Evolutionary conservation across 1,140 invertebrate genomes (phyloP).

Genomic region (Drosophila auraria): DNA sequence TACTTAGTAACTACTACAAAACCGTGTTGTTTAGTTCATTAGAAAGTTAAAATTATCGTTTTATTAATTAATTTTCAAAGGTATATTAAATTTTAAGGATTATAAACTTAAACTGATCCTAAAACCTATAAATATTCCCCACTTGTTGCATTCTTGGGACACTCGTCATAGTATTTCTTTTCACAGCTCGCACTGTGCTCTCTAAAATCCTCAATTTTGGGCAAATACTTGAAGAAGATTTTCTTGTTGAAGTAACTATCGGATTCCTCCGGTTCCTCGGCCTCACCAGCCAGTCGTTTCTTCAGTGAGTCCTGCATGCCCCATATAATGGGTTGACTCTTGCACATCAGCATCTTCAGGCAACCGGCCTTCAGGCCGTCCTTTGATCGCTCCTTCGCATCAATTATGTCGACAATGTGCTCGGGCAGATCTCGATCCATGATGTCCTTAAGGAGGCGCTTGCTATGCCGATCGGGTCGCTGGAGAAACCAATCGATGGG

Average conservation of each 20-base stretch:
- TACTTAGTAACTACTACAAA: neutral
- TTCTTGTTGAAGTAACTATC: conserved; percentile 76
- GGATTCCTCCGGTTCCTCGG: conserved; percentile 49
- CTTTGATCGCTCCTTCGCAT: conserved; percentile 84
- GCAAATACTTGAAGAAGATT: conserved; percentile 88
- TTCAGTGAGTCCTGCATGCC: conserved; percentile 90
- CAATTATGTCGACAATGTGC: conserved; percentile 86
- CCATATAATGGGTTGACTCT: conserved; percentile 90
- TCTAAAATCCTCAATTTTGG: conserved; percentile 88
- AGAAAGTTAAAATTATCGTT: no score
- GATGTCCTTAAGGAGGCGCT: conserved; percentile 86
- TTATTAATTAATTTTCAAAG: neutral
- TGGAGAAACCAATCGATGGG: conserved; percentile 86
- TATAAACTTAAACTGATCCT: neutral
- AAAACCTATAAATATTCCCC: conserved; percentile 1
- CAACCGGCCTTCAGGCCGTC: conserved; percentile 87
- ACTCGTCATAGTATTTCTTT: conserved; percentile 86
- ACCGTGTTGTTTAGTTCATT: neutral
- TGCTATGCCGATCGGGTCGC: conserved; percentile 86
- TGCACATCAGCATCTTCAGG: conserved; percentile 91
- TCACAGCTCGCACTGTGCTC: conserved; percentile 89
- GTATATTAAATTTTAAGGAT: neutral
- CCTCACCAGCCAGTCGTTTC: conserved; percentile 68
- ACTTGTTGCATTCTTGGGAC: conserved; percentile 52
- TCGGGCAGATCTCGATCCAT: conserved; percentile 88